A percentile compares a stretch with the other conserved stretches of the same genome.
Conservation (phyloP, 2,797 vertebrate species). For the Silurus lanzhouensis region DNA sequence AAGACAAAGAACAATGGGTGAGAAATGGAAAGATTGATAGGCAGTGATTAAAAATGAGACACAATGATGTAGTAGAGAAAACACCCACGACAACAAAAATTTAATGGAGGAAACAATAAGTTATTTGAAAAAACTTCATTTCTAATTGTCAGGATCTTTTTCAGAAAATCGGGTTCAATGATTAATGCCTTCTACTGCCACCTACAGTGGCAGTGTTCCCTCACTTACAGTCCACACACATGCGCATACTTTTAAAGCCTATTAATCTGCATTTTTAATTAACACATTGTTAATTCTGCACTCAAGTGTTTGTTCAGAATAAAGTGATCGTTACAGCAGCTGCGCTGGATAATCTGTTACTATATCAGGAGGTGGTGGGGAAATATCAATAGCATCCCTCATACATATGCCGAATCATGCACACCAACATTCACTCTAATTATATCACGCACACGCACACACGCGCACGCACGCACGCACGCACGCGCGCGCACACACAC, state of each 20-base stretch:
- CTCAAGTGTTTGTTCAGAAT: slow-evolving; percentile 27
- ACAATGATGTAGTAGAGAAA: slow-evolving; percentile 47
- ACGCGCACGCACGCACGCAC: not conserved
- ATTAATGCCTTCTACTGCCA: slow-evolving; percentile 49
- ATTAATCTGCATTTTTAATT: slow-evolving; percentile 33
- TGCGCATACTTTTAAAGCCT: slow-evolving; percentile 49
- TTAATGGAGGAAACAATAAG: slow-evolving; percentile 43
- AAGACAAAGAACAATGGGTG: slow-evolving; percentile 40
- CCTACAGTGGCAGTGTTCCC: slow-evolving; percentile 65
- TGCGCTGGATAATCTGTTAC: slow-evolving; percentile 28
- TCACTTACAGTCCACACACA: slow-evolving; percentile 61
- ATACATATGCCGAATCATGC: slow-evolving; percentile 19
- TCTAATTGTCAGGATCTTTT: slow-evolving; percentile 49
- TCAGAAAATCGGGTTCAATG: slow-evolving; percentile 33
- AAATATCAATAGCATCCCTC: slow-evolving; percentile 11
- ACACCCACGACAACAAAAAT: slow-evolving; percentile 22
- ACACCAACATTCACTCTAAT: not conserved
- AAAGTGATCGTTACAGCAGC: slow-evolving; percentile 38
- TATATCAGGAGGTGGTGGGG: slow-evolving; percentile 34
- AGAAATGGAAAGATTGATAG: slow-evolving; percentile 58
- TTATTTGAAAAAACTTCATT: slow-evolving; percentile 64
- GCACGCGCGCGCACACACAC: too few relatives aligned
- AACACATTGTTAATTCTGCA: slow-evolving; percentile 23
- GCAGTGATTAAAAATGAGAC: slow-evolving; percentile 56
- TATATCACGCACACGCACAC: not conserved